Evolutionary conservation across 2,888 invertebrate genomes (phyloP), one percentile per base, ranked within the genome.

Genomic region (Rugalucina vietnamica): DNA sequence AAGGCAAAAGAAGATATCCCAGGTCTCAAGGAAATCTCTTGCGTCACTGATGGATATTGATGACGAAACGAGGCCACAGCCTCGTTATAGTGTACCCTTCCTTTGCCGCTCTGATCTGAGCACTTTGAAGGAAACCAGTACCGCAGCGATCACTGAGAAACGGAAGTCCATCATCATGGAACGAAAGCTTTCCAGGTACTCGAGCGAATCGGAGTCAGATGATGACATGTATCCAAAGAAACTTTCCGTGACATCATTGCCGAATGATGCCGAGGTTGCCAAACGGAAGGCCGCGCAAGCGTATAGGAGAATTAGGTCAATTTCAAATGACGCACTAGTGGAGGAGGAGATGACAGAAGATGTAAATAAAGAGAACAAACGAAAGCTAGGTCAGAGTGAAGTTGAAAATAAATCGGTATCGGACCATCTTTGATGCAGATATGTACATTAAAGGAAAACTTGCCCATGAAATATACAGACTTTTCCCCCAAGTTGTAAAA

Each of bases 11-110:
- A 65, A 65, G 34, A 34, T 65, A 34, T 65, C 65, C 4, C 43
- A 43, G 43, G 43, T 43, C 10, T 43, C 43, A 18, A 5, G 65
- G 8, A 32, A 65, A 34, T 65, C 65, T 12, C 65, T 65, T 32
- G 65, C 65, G 1, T 65, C 65, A 4, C 21, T 65, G 34, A 65
- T 65, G 65, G 65, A 65, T n/a, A 65, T 65, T 4, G 65, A 65
- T 34, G 65, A 65, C 65, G 34, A 18, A 4, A 2, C 3, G 21
- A 27, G 65, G 18, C 65, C 65, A 18, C 65, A 81, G 60, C 83
- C 83, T 8, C 54, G 87, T 34, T 80, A 71, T 74, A 85, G 85
- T 24, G 50, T 87, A 18, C 82, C 87, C 37, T 87, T 87, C 77
- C 50, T 79, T 29, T 81, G 79, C 60, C 79, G 79, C 32, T 85